Conservation (phyloP, 1,140 invertebrate species). For the Drosophila takahashii region DNA sequence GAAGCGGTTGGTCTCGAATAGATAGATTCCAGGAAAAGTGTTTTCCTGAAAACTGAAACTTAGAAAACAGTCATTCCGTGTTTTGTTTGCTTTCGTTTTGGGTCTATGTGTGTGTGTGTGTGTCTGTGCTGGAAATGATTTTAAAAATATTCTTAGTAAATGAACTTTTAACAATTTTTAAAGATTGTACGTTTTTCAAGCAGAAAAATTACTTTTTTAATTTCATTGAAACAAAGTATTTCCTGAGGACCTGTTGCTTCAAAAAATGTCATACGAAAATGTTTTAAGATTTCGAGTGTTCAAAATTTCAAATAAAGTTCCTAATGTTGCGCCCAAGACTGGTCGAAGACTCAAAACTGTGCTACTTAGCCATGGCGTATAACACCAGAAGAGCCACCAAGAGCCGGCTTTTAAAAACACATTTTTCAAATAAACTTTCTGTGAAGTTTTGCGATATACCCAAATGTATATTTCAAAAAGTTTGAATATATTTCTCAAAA, state of each 20-base stretch:
- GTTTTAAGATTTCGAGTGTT: not conserved
- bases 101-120: not conserved
- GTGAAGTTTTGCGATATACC: too few species aligned
- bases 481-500: not conserved
- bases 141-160: too few species aligned
- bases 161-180: too few species aligned
- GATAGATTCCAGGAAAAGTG: slow-evolving; percentile 17
- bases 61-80: not conserved
- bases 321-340: slow-evolving; percentile 12
- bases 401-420: not conserved
- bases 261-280: not conserved
- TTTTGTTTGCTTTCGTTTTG: not conserved
- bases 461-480: too few species aligned
- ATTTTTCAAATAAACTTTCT: not conserved
- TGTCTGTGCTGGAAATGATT: not conserved
- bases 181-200: too few species aligned
- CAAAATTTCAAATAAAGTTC: slow-evolving; percentile 7
- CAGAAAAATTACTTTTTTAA: too few species aligned
- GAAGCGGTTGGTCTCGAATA: slow-evolving; percentile 21
- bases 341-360: slow-evolving; percentile 27
- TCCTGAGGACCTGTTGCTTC: too few species aligned
- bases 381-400: not conserved
- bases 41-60: not conserved
- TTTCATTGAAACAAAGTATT: too few species aligned
- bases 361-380: slow-evolving; percentile 23